Evolutionary conservation across 2,888 invertebrate species (phyloP).

Genomic region (Cylloceria caligata): DNA sequence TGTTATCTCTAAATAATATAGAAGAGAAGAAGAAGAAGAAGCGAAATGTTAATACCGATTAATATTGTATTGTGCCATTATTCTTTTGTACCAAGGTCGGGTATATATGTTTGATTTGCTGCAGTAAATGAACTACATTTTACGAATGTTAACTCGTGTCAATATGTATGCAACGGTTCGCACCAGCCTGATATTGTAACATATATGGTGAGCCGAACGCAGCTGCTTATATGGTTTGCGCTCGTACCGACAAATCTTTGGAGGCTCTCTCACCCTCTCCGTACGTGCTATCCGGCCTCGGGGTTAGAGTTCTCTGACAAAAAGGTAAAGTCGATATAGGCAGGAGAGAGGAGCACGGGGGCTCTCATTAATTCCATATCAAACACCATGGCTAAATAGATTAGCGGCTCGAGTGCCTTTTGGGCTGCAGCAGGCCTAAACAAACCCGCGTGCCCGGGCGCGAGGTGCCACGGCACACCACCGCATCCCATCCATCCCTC

Average conservation of each 20-base stretch:
- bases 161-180: constrained; percentile 48
- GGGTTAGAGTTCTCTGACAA: constrained; percentile 57
- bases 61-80: background rate
- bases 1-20: background rate
- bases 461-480: constrained; percentile 56
- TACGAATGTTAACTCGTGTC: background rate
- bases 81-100: no score
- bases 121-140: background rate
- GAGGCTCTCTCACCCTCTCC: constrained; percentile 41
- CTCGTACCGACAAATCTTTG: constrained; percentile 52
- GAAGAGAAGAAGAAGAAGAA: background rate
- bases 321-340: constrained; percentile 63
- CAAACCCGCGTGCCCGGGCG: constrained; percentile 74
- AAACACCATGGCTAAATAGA: constrained; percentile 84
- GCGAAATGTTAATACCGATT: background rate
- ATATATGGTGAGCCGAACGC: constrained; percentile 53
- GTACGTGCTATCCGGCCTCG: constrained; percentile 16
- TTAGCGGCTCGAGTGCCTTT: constrained; percentile 83
- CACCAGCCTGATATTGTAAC: constrained; percentile 1
- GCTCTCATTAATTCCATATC: constrained; percentile 84
- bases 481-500: constrained; percentile 46
- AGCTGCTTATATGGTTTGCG: constrained; percentile 69
- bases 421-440: constrained; percentile 77
- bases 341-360: constrained; percentile 53
- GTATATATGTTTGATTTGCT: constrained; percentile 7